Base-by-base conservation (phyloP, 2,888 invertebrate genomes). In the Pristionchus maxplancki region DNA sequence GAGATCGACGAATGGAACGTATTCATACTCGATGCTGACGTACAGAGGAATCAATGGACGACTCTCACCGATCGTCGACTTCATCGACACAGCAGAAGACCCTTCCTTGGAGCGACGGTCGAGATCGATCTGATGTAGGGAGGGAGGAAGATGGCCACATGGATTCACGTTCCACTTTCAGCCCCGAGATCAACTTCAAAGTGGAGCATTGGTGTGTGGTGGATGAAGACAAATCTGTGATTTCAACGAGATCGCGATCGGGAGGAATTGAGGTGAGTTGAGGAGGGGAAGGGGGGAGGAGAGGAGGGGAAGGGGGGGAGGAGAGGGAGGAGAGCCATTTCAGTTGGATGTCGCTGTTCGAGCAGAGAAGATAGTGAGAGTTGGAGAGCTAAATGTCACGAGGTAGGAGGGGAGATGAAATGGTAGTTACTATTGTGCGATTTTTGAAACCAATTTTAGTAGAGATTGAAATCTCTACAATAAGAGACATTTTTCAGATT, bases 11-110 rank as follows among this genome's bases (percentile, higher is more conserved):
- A n/a, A 4, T 78, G 74, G 74, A 20, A 78, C 2, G 24, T 24
- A 40, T 40, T 44, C 44, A n/a, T 78, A 3, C 44, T 44, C 15
- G 74, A 78, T n/a, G 3, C 28, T 64, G 6, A 64, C 31, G n/a
- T n/a, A n/a, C n/a, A n/a, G n/a, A 78, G 74, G 9, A 28, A 78
- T 44, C 74, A 78, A 15, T 78, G 67, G 67, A n/a, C 44, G 15
- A 37, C 37, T 17, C 24, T 78, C 6, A n/a, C 74, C 17, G 44
- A 71, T 31, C 74, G 44, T 17, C 9, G 44, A 78, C 4, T 24
- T 44, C 24, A 40, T 78, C 1, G 28, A 40, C 11, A 8, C 20
- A 44, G 44, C 9, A 24, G 15, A 11, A 40, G 74, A n/a, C 44
- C 44, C 6, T 24, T 6, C 9, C 9, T 28, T 8, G 74, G 74